These are phyloP conservation scores for Channa argus DNA, from an alignment of 2,113 vertebrate genomes.

Conservation along the genomic window DNA sequence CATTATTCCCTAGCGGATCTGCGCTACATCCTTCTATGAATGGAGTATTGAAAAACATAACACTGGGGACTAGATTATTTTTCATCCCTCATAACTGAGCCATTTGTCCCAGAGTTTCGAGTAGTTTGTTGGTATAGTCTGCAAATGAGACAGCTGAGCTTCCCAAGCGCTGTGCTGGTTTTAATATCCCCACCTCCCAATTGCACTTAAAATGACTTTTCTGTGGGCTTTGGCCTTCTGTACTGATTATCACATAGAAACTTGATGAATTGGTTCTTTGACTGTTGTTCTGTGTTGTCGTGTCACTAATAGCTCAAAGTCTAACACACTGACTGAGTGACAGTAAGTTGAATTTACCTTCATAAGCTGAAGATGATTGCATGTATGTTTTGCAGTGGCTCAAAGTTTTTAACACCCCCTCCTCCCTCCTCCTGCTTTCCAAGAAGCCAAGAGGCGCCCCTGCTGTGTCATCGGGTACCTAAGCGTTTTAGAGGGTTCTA, in stretches of 20 bases:
- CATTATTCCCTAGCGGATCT: constrained; percentile 89
- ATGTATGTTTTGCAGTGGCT: constrained; percentile 7
- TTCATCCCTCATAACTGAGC: constrained; percentile 85
- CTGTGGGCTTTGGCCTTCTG: constrained; percentile 48
- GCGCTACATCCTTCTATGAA: constrained; percentile 88
- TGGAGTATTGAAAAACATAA: constrained; percentile 90
- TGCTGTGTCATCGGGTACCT: constrained; percentile 81
- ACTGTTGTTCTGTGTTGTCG: background rate
- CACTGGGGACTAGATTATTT: constrained; percentile 88
- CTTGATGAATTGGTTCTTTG: background rate
- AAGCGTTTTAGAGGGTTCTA: constrained; percentile 83
- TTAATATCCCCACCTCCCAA: constrained; percentile 74
- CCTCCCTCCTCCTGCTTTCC: constrained; percentile 42
- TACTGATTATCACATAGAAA: constrained; percentile 11
- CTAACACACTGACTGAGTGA: background rate
- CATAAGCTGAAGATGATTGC: constrained; percentile 7
- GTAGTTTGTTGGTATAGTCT: constrained; percentile 66
- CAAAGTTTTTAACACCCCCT: constrained; percentile 14
- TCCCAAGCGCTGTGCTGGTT: constrained; percentile 47
- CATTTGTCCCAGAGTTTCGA: constrained; percentile 77
- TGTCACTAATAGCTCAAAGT: background rate
- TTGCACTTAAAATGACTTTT: constrained; percentile 52
- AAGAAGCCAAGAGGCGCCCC: constrained; percentile 78
- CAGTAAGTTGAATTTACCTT: background rate
- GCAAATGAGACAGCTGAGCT: constrained; percentile 54